Base-by-base conservation (phyloP, 2,113 vertebrate genomes). In the Apeltes quadracus region DNA sequence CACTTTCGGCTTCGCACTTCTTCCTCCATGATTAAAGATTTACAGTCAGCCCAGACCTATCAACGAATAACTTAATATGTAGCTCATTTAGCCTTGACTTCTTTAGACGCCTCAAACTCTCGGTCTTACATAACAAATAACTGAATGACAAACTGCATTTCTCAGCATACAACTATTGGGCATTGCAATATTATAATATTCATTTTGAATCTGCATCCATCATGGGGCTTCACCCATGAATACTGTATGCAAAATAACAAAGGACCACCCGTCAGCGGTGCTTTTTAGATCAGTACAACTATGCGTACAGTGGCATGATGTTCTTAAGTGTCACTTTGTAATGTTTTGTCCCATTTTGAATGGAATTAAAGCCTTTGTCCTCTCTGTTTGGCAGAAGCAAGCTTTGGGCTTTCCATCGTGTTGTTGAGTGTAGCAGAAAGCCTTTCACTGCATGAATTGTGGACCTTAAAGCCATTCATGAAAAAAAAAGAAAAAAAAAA, bases 391-490 rank as follows among this genome's bases (percentile, higher is more conserved):
- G 23, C 66, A 56, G 53, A 65, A 69, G 18, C 27, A 46, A 41
- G 43, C 63, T 57, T 36, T 44, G 39, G 9, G 70, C 54, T 69
- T 72, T 58, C 43, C 29, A 36, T 41, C 53, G 44, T 65, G 41
- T 43, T 66, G 67, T 70, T 78, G 59, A 65, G 63, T 72, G 8
- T 50, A 61, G 75, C 44, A 51, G 75, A 34, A 61, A 23, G 29
- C 72, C 56, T 73, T 55, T 51, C 41, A 59, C 27, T 73, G 67
- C 55, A 62, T 70, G 55, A 75, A 59, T 61, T 61, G 66, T 69
- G 38, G 54, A 69, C 73, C 74, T 79, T 63, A 79, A 29, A 78
- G 22, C 22, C 61, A 57, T 78, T 69, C 70, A 74, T 69, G 65
- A 44, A 69, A 72, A n/a, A n/a, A n/a, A n/a, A n/a, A n/a, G 29